A percentile compares a stretch with the other conserved stretches of the same genome.
Evolutionary conservation across 2,797 vertebrate species (phyloP).

Genomic region (Cheirogaleus major): DNA sequence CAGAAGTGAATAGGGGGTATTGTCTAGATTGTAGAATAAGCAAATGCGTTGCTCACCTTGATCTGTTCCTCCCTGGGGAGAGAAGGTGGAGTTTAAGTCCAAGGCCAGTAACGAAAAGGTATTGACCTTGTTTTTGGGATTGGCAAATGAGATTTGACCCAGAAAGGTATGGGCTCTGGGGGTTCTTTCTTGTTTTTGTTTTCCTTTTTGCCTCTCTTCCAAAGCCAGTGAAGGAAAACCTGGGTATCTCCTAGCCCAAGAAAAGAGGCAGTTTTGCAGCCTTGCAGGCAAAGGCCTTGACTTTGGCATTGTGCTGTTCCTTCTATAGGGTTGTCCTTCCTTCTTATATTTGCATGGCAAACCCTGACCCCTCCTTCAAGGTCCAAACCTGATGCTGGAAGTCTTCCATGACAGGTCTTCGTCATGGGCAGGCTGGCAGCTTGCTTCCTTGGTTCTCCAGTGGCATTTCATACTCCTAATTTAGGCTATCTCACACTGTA

Average conservation of each 20-base stretch:
- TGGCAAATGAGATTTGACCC: conserved; percentile 16
- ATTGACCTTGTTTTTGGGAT: not conserved
- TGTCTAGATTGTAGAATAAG: not conserved
- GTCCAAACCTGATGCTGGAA: not conserved
- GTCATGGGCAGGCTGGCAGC: not conserved
- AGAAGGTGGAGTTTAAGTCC: not conserved
- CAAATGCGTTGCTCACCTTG: not conserved
- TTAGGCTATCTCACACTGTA: conserved; percentile 50
- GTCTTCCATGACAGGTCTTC: not conserved
- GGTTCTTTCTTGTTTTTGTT: not conserved
- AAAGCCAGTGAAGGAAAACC: not conserved
- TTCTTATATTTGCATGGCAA: not conserved
- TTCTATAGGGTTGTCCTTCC: not conserved
- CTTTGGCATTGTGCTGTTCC: not conserved
- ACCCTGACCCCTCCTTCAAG: not conserved
- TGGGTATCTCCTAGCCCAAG: not conserved
- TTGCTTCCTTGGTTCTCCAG: conserved; percentile 46
- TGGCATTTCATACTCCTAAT: not conserved
- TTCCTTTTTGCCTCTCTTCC: not conserved
- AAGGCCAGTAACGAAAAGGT: not conserved
- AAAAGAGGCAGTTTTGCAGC: not conserved
- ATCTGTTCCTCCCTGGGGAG: not conserved
- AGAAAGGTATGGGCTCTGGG: not conserved
- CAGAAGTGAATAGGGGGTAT: not conserved
- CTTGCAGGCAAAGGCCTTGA: not conserved